Percentiles rank a stretch among this genome's conserved stretches.
Conservation (phyloP, 2,888 invertebrate species). For the Apamea anceps region DNA sequence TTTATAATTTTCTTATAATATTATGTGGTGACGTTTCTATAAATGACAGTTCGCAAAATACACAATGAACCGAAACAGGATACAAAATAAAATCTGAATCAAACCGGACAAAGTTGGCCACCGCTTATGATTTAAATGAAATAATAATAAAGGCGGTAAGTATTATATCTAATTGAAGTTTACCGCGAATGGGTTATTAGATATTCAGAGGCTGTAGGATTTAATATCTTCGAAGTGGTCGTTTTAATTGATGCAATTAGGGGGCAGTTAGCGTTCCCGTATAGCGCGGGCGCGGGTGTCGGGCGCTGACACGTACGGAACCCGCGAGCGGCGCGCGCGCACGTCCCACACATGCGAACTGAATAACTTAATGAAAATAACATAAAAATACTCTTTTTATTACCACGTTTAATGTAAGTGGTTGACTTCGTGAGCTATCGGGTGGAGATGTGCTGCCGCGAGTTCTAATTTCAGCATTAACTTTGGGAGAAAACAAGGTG, state of each 20-base stretch:
- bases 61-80: conserved; percentile 5
- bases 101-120: conserved; percentile 43
- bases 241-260: conserved; percentile 82
- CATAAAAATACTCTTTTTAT: conserved; percentile 71
- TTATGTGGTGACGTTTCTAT: background rate
- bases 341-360: conserved; percentile 74
- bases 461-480: conserved; percentile 40
- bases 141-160: conserved; percentile 46
- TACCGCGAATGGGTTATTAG: conserved; percentile 71
- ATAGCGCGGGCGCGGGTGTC: conserved; percentile 64
- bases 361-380: conserved; percentile 78
- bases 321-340: conserved; percentile 69
- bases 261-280: conserved; percentile 73
- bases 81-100: conserved; percentile 16
- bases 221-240: conserved; percentile 76
- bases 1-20: background rate
- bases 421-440: conserved; percentile 50
- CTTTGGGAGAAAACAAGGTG: background rate
- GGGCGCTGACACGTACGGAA: conserved; percentile 74
- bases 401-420: conserved; percentile 58
- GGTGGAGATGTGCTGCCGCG: conserved; percentile 33
- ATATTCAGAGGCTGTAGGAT: conserved; percentile 78
- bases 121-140: conserved; percentile 42
- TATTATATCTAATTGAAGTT: conserved; percentile 61
- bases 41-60: background rate